These are phyloP conservation scores for Protonibea diacanthus DNA, from an alignment of 2,797 vertebrate genomes.

Conservation along the genomic window DNA sequence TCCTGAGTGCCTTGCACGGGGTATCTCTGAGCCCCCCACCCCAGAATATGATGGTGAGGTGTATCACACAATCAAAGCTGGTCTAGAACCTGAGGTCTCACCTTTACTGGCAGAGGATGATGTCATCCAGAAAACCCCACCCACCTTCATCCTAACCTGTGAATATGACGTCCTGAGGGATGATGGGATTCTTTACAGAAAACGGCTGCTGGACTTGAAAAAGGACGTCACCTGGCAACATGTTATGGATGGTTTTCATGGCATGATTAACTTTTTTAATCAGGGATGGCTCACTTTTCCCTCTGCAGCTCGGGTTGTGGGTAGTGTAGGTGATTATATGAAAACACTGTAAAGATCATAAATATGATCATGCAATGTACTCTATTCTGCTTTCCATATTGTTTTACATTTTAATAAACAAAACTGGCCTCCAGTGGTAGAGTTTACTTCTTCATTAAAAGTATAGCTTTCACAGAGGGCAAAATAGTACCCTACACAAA, in stretches of 20 bases:
- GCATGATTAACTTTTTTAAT: constrained; percentile 77
- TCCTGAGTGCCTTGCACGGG: constrained; percentile 78
- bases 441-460: constrained; percentile 52
- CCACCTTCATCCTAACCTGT: constrained; percentile 89
- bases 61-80: constrained; percentile 36
- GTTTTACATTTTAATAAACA: constrained; percentile 50
- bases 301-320: constrained; percentile 73
- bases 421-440: constrained; percentile 25
- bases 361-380: background rate
- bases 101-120: constrained; percentile 86
- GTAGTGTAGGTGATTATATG: constrained; percentile 80
- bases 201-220: constrained; percentile 85
- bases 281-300: constrained; percentile 66
- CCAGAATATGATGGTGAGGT: constrained; percentile 71
- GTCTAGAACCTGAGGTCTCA: constrained; percentile 75
- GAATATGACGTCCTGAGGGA: constrained; percentile 89
- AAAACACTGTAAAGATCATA: constrained; percentile 71
- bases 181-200: constrained; percentile 89
- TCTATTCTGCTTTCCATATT: constrained; percentile 4
- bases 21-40: constrained; percentile 44
- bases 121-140: constrained; percentile 80
- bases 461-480: constrained; percentile 25
- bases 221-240: constrained; percentile 88
- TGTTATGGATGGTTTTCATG: constrained; percentile 87
- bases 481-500: constrained; percentile 13